These are phyloP conservation scores for Tetranychus piercei DNA, from an alignment of 2,888 invertebrate genomes.

Conservation along the genomic window DNA sequence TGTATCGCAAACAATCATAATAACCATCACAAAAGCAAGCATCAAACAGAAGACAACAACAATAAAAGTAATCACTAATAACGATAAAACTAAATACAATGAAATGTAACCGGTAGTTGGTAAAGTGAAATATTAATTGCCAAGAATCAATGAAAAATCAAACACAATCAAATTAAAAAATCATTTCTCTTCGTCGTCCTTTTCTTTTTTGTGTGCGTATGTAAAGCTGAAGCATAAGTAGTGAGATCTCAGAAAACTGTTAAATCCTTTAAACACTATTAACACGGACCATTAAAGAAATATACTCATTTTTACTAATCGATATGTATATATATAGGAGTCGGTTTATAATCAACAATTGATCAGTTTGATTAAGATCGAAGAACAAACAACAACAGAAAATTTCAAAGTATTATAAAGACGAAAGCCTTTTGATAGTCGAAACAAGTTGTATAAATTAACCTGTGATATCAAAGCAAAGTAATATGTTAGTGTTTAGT, in stretches of 20 bases:
- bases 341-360: neutral
- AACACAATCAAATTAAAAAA: neutral
- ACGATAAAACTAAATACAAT: too few species aligned
- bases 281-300: slow-evolving; percentile 1
- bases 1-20: too few species aligned
- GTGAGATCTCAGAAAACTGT: neutral
- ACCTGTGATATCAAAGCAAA: too few species aligned
- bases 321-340: neutral
- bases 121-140: neutral
- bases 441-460: neutral
- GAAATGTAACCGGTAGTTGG: neutral
- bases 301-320: neutral
- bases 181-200: neutral
- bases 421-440: neutral
- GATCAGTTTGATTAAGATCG: neutral
- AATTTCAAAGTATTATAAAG: neutral
- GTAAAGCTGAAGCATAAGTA: neutral
- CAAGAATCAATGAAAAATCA: neutral
- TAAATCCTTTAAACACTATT: neutral
- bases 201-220: too few species aligned
- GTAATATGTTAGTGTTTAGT: neutral
- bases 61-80: too few species aligned
- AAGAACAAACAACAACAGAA: neutral
- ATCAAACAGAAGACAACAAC: too few species aligned
- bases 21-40: too few species aligned